phyloP scores from a whole-genome alignment of 2,113 vertebrate genomes.

The Cavia aperea region DNA sequence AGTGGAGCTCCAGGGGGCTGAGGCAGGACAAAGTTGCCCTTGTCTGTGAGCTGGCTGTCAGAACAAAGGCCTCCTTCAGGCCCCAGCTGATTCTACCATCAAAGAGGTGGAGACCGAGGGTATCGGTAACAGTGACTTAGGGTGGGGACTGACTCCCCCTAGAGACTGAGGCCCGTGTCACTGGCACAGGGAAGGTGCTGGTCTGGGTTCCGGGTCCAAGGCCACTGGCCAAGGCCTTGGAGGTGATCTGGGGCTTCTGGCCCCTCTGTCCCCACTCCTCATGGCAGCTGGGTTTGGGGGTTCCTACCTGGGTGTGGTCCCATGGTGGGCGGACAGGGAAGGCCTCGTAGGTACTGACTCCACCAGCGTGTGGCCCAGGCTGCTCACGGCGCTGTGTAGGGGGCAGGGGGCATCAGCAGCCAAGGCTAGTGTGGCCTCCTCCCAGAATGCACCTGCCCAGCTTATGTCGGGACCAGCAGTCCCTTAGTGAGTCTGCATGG shows the following conservation, averaged over 20 bases:
- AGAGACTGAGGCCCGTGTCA: neutral
- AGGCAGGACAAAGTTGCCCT: conserved; percentile 40
- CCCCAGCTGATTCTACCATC: conserved; percentile 3
- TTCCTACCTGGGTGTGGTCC: conserved; percentile 68
- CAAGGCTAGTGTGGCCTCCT: neutral
- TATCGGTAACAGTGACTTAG: conserved; percentile 38
- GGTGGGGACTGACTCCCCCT: neutral
- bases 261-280: neutral
- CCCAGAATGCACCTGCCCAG: neutral
- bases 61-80: conserved; percentile 59
- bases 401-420: neutral
- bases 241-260: neutral
- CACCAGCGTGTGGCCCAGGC: conserved; percentile 82
- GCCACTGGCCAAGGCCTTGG: neutral
- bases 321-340: neutral
- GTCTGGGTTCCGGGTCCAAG: neutral
- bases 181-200: neutral
- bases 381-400: conserved; percentile 75
- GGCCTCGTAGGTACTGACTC: conserved; percentile 72
- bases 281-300: neutral
- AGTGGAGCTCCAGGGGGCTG: neutral
- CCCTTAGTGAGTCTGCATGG: neutral
- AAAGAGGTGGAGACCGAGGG: neutral
- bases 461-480: neutral
- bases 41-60: conserved; percentile 48